Base-by-base conservation (phyloP, 2,888 invertebrate species). In the Ephialtes manifestator region DNA sequence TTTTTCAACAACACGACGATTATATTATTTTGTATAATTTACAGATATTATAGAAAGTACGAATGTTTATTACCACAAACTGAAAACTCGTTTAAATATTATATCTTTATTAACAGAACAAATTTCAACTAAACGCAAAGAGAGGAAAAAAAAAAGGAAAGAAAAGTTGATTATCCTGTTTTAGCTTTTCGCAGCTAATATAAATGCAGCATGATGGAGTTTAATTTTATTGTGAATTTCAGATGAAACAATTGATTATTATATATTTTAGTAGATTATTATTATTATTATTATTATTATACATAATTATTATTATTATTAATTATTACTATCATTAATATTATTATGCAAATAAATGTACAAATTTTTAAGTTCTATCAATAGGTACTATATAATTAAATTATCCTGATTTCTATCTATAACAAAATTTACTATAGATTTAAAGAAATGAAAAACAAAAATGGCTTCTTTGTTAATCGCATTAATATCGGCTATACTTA, bases 261-360 rank as follows among this genome's bases (percentile, higher is more conserved):
- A 86, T 84, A 84, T 84, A 84, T 80, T 84, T 84, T 84, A 79
- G 83, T 74, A 83, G 72, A 74, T 80, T 79, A 83, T 79, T 88
- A 89, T 87, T 85, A 88, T 80, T 89, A 89, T 74, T 91, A 90
- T 89, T 88, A 90, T 90, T 88, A 89, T 87, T 85, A 88, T 39
- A 39, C 35, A 39, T 80, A 89, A 89, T 74, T 90, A 90, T 89
- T 88, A 90, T 90, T 88, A 89, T 87, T 84, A 87, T 89, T 71
- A 90, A 90, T 89, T 88, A 90, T 90, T 84, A 86, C 83, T 87
- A 89, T 87, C 83, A n/a, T n/a, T n/a, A 88, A 78, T 89, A 89
- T 74, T 91, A 90, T 89, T 88, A 90, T 90, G 90, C 87, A 89
- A 92, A 91, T 91, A 91, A 91, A 91, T 90, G 90, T 93, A 92